Evolutionary conservation across 2,888 invertebrate species (phyloP).

Genomic region (Drymonia ruficornis): DNA sequence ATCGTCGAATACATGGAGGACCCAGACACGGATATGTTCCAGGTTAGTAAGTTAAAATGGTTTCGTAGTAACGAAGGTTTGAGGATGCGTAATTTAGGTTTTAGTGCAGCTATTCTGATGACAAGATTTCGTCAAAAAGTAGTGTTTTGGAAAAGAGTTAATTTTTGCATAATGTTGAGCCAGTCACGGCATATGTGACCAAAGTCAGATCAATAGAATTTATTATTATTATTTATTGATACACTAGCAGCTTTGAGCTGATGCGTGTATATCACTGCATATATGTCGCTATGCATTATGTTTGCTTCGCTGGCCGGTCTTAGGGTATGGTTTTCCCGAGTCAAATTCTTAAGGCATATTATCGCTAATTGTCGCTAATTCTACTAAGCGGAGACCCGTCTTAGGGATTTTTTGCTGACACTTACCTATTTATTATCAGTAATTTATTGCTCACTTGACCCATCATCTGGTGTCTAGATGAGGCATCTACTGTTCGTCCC

Average conservation of each 20-base stretch:
- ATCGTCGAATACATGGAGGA: constrained; percentile 99
- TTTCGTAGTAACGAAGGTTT: background rate
- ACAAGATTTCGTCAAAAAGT: no score
- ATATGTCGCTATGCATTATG: no score
- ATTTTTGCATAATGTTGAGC: no score
- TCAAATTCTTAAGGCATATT: constrained; percentile 10
- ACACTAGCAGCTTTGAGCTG: no score
- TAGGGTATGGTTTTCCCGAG: constrained; percentile 45
- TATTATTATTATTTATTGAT: constrained; percentile 29
- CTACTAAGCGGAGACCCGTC: background rate
- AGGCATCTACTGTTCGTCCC: background rate
- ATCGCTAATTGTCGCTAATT: no score
- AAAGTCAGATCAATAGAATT: constrained; percentile 31
- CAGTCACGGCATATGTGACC: constrained; percentile 31
- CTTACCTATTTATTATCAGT: no score
- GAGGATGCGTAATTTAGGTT: background rate
- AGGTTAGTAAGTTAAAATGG: constrained; percentile 88
- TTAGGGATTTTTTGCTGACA: background rate
- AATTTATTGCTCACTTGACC: no score
- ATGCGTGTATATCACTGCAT: no score
- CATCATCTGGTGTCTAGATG: no score
- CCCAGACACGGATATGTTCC: constrained; percentile 99
- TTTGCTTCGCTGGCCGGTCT: constrained; percentile 28
- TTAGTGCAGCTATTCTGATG: no score
- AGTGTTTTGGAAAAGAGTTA: no score